Conservation (phyloP, 2,113 vertebrate genomes). For the Leiothrix lutea region DNA sequence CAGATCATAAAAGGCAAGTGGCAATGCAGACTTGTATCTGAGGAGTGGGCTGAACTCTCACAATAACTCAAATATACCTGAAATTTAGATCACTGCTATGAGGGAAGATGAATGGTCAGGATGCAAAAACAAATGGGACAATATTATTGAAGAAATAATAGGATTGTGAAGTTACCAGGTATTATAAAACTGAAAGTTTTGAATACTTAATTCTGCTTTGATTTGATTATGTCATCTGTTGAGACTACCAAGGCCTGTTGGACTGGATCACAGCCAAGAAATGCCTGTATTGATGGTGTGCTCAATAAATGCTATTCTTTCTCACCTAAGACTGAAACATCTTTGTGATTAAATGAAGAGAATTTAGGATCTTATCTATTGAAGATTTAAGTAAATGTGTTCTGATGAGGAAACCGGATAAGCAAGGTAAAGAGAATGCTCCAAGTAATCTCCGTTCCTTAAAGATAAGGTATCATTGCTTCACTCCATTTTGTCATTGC, state of each 20-base stretch:
- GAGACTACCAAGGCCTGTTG: not conserved
- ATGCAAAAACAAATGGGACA: not conserved
- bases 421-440: not conserved
- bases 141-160: not conserved
- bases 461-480: not conserved
- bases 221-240: not conserved
- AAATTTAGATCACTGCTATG: not conserved
- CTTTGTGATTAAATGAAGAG: not conserved
- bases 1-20: constrained; percentile 1
- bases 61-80: not conserved
- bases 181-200: not conserved
- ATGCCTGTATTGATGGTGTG: not conserved
- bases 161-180: not conserved
- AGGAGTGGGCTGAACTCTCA: not conserved
- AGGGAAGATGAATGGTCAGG: not conserved
- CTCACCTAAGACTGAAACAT: not conserved
- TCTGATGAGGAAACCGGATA: not conserved
- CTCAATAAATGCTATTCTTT: not conserved
- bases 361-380: not conserved
- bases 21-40: not conserved
- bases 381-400: not conserved
- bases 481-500: not conserved
- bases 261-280: not conserved
- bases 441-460: not conserved
- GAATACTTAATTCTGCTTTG: not conserved